Evolutionary conservation across 2,113 vertebrate genomes (phyloP).

Genomic region (Struthio camelus): DNA sequence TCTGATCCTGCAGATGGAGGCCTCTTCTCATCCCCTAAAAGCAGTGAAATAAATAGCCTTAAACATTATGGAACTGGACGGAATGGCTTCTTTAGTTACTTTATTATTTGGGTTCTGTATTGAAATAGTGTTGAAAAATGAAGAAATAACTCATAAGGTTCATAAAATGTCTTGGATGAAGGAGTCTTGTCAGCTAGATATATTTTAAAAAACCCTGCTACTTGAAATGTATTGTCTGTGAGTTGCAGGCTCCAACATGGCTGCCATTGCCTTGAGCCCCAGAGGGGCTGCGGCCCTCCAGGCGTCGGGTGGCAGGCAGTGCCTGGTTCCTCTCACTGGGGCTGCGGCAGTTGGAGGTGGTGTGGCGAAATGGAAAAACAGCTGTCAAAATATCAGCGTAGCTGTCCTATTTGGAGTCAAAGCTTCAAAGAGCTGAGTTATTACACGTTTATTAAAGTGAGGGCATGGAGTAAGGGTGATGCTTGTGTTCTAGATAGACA

Average conservation of each 20-base stretch:
- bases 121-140: neutral
- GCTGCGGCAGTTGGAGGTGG: neutral
- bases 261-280: neutral
- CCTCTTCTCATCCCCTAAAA: neutral
- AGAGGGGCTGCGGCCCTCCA: neutral
- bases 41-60: neutral
- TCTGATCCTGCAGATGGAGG: neutral
- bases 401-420: conserved; percentile 21
- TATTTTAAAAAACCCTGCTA: neutral
- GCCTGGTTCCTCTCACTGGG: neutral
- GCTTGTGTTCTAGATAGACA: conserved; percentile 17
- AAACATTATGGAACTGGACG: neutral
- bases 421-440: conserved; percentile 7
- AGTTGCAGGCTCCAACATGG: neutral
- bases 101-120: neutral
- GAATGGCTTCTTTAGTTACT: neutral
- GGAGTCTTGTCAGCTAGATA: neutral
- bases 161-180: neutral
- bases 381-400: neutral
- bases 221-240: neutral
- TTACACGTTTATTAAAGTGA: neutral
- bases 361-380: neutral
- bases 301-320: neutral
- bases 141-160: neutral
- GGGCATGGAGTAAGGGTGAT: neutral